Evolutionary conservation across 2,797 vertebrate genomes (phyloP).

Genomic region (Argya squamiceps): DNA sequence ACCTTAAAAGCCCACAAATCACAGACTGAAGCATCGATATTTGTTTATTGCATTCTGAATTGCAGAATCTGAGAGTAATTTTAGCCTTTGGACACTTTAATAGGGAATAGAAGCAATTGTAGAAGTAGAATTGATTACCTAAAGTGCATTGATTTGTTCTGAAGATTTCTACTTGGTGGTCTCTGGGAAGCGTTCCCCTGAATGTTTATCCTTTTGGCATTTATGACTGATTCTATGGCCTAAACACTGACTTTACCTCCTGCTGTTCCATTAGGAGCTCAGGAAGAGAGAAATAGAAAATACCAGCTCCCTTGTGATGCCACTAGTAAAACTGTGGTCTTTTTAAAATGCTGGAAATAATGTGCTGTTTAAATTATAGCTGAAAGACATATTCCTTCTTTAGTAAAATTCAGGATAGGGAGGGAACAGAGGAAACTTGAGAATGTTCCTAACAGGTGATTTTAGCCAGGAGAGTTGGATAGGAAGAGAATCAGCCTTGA

Average conservation of each 20-base stretch:
- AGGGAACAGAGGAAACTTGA: not conserved
- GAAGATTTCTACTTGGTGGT: not conserved
- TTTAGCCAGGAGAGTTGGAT: not conserved
- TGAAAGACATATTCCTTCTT: not conserved
- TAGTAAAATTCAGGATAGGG: not conserved
- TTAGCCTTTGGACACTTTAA: not conserved
- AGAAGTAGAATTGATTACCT: not conserved
- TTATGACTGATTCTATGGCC: not conserved
- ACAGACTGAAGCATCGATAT: not conserved
- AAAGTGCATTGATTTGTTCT: slow-evolving; percentile 4
- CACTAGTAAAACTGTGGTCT: not conserved
- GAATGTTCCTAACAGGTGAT: not conserved
- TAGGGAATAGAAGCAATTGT: not conserved
- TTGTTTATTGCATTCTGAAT: not conserved
- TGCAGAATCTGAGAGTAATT: not conserved
- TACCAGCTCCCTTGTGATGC: not conserved
- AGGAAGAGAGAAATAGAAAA: not conserved
- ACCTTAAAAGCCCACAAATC: not conserved
- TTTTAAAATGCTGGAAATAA: not conserved
- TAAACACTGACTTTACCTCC: not conserved
- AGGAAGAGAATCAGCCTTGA: not conserved
- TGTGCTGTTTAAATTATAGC: not conserved
- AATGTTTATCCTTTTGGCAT: not conserved
- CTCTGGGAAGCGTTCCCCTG: not conserved
- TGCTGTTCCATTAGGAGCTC: not conserved